Base-by-base conservation (phyloP, 2,888 invertebrate species). In the Ceriagrion tenellum region DNA sequence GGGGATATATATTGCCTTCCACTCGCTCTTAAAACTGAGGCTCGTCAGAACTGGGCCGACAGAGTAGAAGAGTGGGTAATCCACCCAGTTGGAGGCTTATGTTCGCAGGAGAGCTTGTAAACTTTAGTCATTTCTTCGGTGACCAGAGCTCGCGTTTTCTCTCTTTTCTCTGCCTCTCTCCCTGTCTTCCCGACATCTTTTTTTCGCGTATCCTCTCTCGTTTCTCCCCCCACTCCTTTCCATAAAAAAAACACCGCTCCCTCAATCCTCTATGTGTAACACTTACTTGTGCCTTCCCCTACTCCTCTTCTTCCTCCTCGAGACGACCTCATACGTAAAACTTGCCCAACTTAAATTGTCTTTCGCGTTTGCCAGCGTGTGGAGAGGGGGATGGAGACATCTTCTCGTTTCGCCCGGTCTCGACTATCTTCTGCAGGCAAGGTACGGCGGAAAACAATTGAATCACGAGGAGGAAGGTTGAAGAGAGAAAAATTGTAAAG, bases 341-440 rank as follows among this genome's bases (percentile, higher is more conserved):
- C 35, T 81, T 18, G 74, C 30, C 13, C 74, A 81, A 81, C 74
- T 81, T 81, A 81, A 81, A 81, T 81, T 81, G 74, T 81, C n/a
- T 81, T 81, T 35, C 74, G n/a, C n/a, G 74, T 81, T 81, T 30
- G 30, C 74, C 74, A 10, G 74, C 13, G 0, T 8, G 30, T n/a
- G 74, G 59, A 59, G 13, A 16, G 20, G 12, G 20, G 13, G 20
- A 20, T 6, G 13, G 59, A 59, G 59, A 59, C 1, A 20, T 0
- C 30, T 30, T 74, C n/a, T 74, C 74, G 74, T 81, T 81, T 81
- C 74, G 13, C 35, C 35, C 74, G 30, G 3, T 81, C 30, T 1
- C 26, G 74, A 81, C 74, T 81, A 47, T 47, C 47, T 47, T 47
- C 47, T 59, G 59, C 12, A 59, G 59, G 20, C 16, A 12, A 2